phyloP scores from a whole-genome alignment of 1,140 invertebrate species.

The Zaprionus ghesquierei region DNA sequence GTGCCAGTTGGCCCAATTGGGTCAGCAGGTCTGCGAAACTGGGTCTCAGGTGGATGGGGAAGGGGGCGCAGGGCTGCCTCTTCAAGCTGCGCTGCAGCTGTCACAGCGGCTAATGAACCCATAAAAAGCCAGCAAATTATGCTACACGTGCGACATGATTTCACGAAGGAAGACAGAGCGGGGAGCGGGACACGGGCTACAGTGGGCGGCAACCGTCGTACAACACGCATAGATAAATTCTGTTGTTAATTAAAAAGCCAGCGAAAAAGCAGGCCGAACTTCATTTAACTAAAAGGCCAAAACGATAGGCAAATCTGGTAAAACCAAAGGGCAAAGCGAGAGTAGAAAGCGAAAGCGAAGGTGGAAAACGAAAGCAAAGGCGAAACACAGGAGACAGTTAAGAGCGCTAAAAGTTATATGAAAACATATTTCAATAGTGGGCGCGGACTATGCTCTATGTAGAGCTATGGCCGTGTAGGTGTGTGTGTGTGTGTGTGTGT shows the following conservation, averaged over 20 bases:
- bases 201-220: background rate
- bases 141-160: slow-evolving; percentile 71
- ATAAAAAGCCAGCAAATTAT: slow-evolving; percentile 59
- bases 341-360: slow-evolving; percentile 16
- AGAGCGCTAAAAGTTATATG: slow-evolving; percentile 46
- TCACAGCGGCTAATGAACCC: slow-evolving; percentile 73
- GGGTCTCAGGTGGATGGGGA: background rate
- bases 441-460: slow-evolving; percentile 43
- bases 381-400: slow-evolving; percentile 36
- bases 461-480: background rate
- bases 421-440: slow-evolving; percentile 79
- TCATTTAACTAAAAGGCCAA: slow-evolving; percentile 70
- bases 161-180: background rate
- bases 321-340: slow-evolving; percentile 42
- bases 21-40: slow-evolving; percentile 37
- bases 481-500: background rate
- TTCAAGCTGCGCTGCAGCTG: slow-evolving; percentile 33
- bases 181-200: background rate
- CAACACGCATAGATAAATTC: slow-evolving; percentile 70
- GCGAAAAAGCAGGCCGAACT: slow-evolving; percentile 35
- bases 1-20: slow-evolving; percentile 38
- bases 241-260: slow-evolving; percentile 67
- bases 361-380: slow-evolving; percentile 8
- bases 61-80: background rate
- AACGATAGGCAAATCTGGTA: slow-evolving; percentile 63